A percentile compares a stretch with the other conserved stretches of the same genome.
phyloP scores from a whole-genome alignment of 2,888 invertebrate species.

The Theristus sp. region DNA sequence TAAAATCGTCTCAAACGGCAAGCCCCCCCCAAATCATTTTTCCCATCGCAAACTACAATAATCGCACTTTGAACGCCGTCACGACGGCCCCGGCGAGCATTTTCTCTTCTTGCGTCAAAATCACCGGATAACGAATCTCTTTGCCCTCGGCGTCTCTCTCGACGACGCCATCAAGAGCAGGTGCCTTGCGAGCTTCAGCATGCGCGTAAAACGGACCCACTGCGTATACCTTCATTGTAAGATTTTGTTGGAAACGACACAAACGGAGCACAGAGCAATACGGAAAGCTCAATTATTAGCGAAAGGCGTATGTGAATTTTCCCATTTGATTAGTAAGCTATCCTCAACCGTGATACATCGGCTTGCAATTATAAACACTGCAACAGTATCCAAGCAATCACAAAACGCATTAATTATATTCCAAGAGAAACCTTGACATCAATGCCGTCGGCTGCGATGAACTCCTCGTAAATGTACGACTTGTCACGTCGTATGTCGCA shows the following conservation, averaged over 20 bases:
- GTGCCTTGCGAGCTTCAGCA: conserved; percentile 91
- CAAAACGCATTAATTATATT: no score
- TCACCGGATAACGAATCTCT: conserved; percentile 91
- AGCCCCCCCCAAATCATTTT: no score
- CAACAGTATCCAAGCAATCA: no score
- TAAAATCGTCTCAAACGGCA: no score
- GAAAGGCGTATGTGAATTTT: no score
- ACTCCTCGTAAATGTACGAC: conserved; percentile 95
- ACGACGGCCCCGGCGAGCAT: conserved; percentile 88
- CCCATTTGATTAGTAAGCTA: no score
- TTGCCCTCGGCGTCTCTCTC: conserved; percentile 87
- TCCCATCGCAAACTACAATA: background rate
- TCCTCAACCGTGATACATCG: background rate
- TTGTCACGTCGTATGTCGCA: conserved; percentile 83
- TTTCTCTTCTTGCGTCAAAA: conserved; percentile 84
- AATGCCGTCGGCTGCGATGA: conserved; percentile 92
- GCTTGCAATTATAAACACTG: no score
- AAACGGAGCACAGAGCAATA: background rate
- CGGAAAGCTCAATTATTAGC: no score
- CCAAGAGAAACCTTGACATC: conserved; percentile 50
- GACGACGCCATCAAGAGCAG: conserved; percentile 90
- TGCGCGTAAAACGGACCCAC: conserved; percentile 97
- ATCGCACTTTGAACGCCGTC: conserved; percentile 33
- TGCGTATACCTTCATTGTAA: conserved; percentile 58
- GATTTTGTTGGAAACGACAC: background rate